These are phyloP conservation scores for Zaprionus inermis DNA, from an alignment of 1,140 invertebrate species.

Conservation along the genomic window DNA sequence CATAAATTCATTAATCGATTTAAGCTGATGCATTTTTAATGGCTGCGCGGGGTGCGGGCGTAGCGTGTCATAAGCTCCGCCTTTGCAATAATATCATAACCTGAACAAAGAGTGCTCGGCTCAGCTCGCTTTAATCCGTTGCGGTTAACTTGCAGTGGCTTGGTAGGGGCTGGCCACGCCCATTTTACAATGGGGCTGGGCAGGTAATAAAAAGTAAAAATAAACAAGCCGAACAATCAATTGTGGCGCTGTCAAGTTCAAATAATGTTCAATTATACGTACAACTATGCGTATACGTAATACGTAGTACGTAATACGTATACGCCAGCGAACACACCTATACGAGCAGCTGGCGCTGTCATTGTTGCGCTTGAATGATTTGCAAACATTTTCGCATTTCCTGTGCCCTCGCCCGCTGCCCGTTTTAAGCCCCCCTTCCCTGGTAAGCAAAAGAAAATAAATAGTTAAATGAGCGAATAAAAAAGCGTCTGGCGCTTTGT, in stretches of 20 bases:
- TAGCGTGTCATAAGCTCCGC: conserved; percentile 14
- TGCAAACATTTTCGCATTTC: conserved; percentile 63
- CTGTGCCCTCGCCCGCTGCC: conserved; percentile 16
- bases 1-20: conserved; percentile 21
- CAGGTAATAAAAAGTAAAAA: not conserved
- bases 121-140: conserved; percentile 31
- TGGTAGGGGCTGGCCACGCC: too few relatives aligned
- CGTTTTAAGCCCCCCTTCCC: not conserved
- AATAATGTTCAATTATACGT: too few relatives aligned
- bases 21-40: conserved; percentile 56
- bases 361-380: conserved; percentile 47
- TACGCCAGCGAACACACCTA: conserved; percentile 37
- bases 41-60: not conserved
- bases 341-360: not conserved
- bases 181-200: too few relatives aligned
- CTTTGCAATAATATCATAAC: conserved; percentile 26
- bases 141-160: conserved; percentile 11
- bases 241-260: conserved; percentile 27
- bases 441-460: conserved; percentile 14
- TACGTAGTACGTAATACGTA: conserved; percentile 24
- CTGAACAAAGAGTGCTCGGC: not conserved
- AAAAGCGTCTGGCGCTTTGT: conserved; percentile 14
- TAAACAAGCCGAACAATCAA: conserved; percentile 7
- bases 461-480: conserved; percentile 34
- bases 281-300: not conserved